Evolutionary conservation across 2,797 vertebrate genomes (phyloP).

Genomic region (Mus caroli): DNA sequence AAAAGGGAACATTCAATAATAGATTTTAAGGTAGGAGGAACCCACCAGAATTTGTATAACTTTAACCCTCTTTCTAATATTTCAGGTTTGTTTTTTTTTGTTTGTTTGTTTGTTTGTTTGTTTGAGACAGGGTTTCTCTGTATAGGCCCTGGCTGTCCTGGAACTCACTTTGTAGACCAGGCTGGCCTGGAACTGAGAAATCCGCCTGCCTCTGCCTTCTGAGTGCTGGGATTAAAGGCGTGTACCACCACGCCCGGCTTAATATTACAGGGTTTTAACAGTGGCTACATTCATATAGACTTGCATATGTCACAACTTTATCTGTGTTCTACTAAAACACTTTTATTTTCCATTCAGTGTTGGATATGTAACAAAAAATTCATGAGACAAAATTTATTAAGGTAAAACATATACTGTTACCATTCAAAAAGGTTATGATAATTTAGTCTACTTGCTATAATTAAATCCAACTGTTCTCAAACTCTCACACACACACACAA

Average conservation of each 20-base stretch:
- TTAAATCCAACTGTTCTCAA: neutral
- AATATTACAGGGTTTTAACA: neutral
- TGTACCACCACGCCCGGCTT: too few species aligned
- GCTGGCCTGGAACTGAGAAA: too few species aligned
- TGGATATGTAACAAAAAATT: neutral
- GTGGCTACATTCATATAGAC: neutral
- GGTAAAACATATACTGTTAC: neutral
- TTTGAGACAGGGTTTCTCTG: too few species aligned
- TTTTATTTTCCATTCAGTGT: neutral
- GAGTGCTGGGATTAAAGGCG: too few species aligned
- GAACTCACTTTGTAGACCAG: too few species aligned
- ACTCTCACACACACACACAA: neutral
- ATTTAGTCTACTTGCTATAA: neutral
- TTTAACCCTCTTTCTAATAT: neutral
- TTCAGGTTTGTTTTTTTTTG: too few species aligned
- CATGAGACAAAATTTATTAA: neutral
- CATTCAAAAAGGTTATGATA: neutral
- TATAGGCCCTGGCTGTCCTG: too few species aligned
- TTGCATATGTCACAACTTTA: neutral
- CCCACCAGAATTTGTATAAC: neutral
- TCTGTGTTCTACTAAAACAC: neutral
- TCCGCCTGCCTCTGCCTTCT: too few species aligned
- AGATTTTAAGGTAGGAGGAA: neutral
- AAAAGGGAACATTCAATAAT: neutral
- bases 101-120: too few species aligned